Evolutionary conservation across 2,113 vertebrate genomes (phyloP).

Genomic region (Copsychus sechellarum): DNA sequence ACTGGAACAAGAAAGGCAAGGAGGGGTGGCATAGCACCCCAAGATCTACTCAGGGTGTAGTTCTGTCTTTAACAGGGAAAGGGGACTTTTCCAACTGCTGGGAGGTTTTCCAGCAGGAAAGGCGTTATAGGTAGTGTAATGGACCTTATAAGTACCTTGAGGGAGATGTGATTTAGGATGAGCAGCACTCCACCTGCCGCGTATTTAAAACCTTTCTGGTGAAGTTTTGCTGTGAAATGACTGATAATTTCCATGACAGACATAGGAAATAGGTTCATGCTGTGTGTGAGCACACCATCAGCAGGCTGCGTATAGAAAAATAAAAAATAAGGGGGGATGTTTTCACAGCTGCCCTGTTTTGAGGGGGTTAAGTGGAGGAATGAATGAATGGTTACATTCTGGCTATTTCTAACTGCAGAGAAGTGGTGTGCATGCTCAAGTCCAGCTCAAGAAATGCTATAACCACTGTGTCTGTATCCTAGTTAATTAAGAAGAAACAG

Average conservation of each 20-base stretch:
- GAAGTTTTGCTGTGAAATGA: background rate
- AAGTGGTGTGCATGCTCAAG: background rate
- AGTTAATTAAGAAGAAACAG: too few species aligned
- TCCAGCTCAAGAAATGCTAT: background rate
- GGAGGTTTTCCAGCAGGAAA: background rate
- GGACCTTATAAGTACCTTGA: background rate
- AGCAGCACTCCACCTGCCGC: background rate
- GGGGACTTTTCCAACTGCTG: background rate
- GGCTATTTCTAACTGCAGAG: background rate
- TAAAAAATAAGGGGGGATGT: background rate
- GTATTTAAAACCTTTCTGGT: background rate
- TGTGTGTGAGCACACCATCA: background rate
- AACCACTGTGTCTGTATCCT: too few species aligned
- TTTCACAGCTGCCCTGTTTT: slow-evolving; percentile 32
- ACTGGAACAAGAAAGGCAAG: background rate
- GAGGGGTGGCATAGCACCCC: background rate
- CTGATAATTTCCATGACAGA: background rate
- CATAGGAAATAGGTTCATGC: background rate
- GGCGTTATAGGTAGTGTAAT: background rate
- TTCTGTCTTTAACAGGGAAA: background rate
- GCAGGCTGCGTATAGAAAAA: background rate
- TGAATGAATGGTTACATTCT: background rate
- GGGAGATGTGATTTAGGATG: background rate
- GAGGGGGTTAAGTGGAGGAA: background rate
- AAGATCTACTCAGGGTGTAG: background rate